phyloP scores from a whole-genome alignment of 2,797 vertebrate species.

The Oreortyx pictus region DNA sequence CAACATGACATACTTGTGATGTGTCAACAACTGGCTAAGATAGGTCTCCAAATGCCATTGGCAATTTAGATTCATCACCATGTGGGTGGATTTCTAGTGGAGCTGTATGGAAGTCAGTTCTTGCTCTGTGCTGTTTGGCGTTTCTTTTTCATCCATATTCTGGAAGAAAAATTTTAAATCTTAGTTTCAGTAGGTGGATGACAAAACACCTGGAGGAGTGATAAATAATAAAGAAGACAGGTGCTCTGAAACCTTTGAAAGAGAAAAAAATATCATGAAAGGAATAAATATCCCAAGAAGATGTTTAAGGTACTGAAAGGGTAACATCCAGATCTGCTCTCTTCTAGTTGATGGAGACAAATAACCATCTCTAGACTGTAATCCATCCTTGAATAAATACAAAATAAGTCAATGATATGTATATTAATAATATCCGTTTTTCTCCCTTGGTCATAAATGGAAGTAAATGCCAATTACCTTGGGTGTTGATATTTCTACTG shows the following conservation, averaged over 20 bases:
- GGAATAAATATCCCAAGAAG: not conserved
- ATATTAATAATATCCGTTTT: not conserved
- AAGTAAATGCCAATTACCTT: not conserved
- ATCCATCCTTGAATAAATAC: not conserved
- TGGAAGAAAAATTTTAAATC: conserved; percentile 15
- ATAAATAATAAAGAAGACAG: not conserved
- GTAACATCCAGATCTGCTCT: not conserved
- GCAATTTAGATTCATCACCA: not conserved
- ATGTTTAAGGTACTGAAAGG: not conserved
- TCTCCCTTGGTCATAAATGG: not conserved
- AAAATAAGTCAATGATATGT: not conserved
- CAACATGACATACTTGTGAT: not conserved
- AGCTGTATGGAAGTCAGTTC: not conserved
- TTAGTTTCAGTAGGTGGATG: not conserved
- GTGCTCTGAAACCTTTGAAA: not conserved
- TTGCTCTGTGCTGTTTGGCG: not conserved
- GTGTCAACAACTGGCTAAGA: not conserved
- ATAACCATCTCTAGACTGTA: not conserved
- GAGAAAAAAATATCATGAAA: not conserved
- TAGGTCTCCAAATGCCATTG: not conserved
- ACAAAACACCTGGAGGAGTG: not conserved
- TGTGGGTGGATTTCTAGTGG: not conserved
- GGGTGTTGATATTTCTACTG: not conserved
- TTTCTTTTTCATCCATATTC: not conserved
- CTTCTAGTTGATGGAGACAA: not conserved